Evolutionary conservation across 2,113 vertebrate genomes (phyloP).

Genomic region (Quiscalus mexicanus): DNA sequence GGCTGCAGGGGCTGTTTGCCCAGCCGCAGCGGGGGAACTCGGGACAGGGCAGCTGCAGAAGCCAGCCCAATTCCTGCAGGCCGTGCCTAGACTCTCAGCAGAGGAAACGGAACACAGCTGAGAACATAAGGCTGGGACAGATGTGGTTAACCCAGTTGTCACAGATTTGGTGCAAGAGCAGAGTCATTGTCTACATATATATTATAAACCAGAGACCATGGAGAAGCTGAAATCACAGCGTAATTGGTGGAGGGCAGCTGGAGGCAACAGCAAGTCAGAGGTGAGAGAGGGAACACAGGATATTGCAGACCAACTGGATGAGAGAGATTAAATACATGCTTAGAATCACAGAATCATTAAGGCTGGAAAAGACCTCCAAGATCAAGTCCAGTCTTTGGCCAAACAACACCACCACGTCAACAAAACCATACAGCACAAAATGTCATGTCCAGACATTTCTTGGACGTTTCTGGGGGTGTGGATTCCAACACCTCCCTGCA

Average conservation of each 20-base stretch:
- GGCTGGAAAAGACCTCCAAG: not conserved
- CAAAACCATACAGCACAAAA: not conserved
- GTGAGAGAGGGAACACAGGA: not conserved
- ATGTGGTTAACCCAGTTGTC: not conserved
- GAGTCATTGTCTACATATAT: not conserved
- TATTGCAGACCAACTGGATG: not conserved
- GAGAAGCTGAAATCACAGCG: not conserved
- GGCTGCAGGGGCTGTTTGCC: no score
- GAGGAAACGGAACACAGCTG: not conserved
- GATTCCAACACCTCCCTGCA: not conserved
- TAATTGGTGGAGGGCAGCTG: not conserved
- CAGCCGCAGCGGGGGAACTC: accelerated
- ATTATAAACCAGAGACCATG: not conserved
- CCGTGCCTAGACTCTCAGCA: accelerated
- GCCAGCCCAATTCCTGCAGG: accelerated
- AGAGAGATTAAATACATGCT: not conserved
- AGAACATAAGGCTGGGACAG: accelerated
- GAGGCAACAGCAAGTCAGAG: not conserved
- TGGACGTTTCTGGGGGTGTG: not conserved
- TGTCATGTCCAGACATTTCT: not conserved
- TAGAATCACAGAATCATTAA: not conserved
- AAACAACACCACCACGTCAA: not conserved
- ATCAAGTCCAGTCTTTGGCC: not conserved
- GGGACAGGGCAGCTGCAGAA: no score
- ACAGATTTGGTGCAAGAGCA: not conserved